Base-by-base conservation (phyloP, 2,888 invertebrate species). In the Amitus sp. region DNA sequence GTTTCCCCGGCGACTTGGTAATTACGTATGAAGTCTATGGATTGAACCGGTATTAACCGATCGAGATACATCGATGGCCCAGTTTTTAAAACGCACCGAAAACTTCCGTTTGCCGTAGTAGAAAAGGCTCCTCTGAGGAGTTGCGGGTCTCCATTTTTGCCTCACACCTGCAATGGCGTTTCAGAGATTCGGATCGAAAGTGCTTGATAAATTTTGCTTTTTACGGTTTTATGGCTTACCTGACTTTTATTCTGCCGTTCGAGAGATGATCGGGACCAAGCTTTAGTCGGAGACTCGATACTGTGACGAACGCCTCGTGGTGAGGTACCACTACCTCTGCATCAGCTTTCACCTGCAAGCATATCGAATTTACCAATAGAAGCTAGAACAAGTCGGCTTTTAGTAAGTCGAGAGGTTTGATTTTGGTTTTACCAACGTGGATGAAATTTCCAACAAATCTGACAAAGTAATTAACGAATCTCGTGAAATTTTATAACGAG, bases 281-380 rank as follows among this genome's bases (percentile, higher is more conserved):
- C 62, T 82, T 79, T 28, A 84, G 72, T 34, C 81, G 75, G 47
- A 84, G 74, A 54, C 83, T 83, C 48, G 84, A 79, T 12, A 78
- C 73, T 12, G 82, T 80, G 42, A 80, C 78, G 57, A 80, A 69
- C 55, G 84, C 75, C 15, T 83, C 84, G 62, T 82, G 80, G 40
- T 76, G 73, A 58, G 78, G 77, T 50, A 75, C 71, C 47, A 70
- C 51, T 37, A 65, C 72, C 28, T 82, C 81, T 53, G 81, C 78
- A 55, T 80, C 80, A 9, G 82, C 71, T 30, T 68, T 72, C 54
- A 83, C 77, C 83, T 83, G 73, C 13, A 71, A 73, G 43, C 2
- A 43, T 13, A 51, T 40, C 33, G 0, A 39, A 30, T 20, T 47
- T 10, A 6, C 13, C 3, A 9, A 13, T 12, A 13, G 34, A 23